Evolutionary conservation across 2,888 invertebrate species (phyloP), one percentile per base, ranked within the genome.

Genomic region (Vesta saturnalis): DNA sequence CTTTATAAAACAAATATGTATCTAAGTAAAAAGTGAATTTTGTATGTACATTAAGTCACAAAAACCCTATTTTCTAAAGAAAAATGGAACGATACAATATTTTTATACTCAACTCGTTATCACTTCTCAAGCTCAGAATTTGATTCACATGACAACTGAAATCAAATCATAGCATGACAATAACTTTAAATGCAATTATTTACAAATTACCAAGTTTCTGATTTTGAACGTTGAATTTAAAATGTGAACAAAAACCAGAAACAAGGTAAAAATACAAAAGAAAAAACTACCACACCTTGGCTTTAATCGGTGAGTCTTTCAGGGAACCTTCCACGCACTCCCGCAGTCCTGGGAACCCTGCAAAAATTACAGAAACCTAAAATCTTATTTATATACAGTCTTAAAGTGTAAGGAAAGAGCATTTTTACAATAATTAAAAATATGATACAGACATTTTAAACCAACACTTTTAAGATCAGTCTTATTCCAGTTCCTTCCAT

Each of bases 401-500:
- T 10, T 4, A 14, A 5, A 15, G 4, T 49, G n/a, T 49, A 15
- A 49, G 15, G 15, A 46, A 46, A n/a, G n/a, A 46, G 15, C 15
- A 46, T 5, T 19, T 19, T 6, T 19, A 23, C 6, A 46, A 49
- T 60, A 22, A 59, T 4, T 14, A 15, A 49, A 18, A 49, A 15
- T 5, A 39, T 67, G 73, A 80, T 78, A 80, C 80, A 79, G 80
- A 81, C 80, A 80, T 80, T 81, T 80, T 75, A 74, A 71, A 68
- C 62, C 64, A 57, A 12, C 62, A 57, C 54, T 75, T 76, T 30
- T 30, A 30, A 5, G 30, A 30, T 30, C 66, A 75, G 46, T 68
- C 52, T 68, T 35, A 54, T 19, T 71, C 60, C 1, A 46, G 18
- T 47, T 75, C 63, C 46, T 71, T 76, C 81, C 82, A 81, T 12